phyloP scores from a whole-genome alignment of 2,888 invertebrate genomes.

The Eristalinus aeneus region DNA sequence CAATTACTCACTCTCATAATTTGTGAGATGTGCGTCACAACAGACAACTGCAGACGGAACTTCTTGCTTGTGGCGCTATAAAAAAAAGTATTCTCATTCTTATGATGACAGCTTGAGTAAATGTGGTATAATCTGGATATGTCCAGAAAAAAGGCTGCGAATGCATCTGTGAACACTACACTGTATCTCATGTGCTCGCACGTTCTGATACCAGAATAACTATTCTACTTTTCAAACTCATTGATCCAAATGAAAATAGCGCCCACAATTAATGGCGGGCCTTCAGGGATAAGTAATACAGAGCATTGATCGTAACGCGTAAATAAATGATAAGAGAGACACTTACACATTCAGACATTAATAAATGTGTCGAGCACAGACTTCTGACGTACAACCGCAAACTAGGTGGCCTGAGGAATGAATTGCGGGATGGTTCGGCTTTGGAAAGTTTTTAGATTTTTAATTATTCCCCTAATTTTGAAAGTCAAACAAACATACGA shows the following conservation, averaged over 20 bases:
- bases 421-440: too few relatives aligned
- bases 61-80: not conserved
- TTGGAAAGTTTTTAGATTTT: slow-evolving; percentile 4
- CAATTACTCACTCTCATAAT: not conserved
- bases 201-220: not conserved
- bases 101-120: not conserved
- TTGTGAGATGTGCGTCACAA: not conserved
- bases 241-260: not conserved
- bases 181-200: slow-evolving; percentile 1
- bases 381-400: not conserved
- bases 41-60: not conserved
- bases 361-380: slow-evolving; percentile 17
- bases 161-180: not conserved
- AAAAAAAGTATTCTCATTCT: not conserved
- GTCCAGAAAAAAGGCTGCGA: not conserved
- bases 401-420: not conserved
- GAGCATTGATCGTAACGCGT: not conserved
- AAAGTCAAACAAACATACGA: too few relatives aligned
- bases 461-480: too few relatives aligned
- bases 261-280: not conserved
- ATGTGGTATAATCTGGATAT: not conserved
- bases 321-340: not conserved
- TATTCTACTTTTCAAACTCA: not conserved
- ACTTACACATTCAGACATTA: slow-evolving; percentile 8
- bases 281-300: slow-evolving; percentile 17